Base-by-base conservation (phyloP, 2,113 vertebrate species). In the Dicerorhinus sumatrensis region DNA sequence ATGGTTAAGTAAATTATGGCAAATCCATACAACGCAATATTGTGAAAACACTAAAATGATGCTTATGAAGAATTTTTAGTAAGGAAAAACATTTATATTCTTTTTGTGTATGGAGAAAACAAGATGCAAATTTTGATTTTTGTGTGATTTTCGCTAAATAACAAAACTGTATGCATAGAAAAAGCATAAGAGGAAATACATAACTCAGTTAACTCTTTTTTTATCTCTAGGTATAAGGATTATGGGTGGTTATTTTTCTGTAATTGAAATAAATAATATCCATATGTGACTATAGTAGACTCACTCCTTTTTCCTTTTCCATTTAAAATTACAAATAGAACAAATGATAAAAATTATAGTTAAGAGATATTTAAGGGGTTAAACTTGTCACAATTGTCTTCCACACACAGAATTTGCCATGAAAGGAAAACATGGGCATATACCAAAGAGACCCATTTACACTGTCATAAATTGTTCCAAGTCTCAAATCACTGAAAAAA, bases 381-480 rank as follows among this genome's bases (percentile, higher is more conserved):
- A 29, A 77, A 39, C 36, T 36, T 93, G 18, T 70, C 54, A 14
- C n/a, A 90, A 84, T 9, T 70, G 16, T 84, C n/a, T 58, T 69
- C 58, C 72, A 48, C 9, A 6, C 42, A 39, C 14, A 82, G 46
- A 82, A 82, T 42, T 91, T 79, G 46, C 23, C 62, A 79, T 18
- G 54, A 90, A 58, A 73, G 17, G 31, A 75, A 92, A 89, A 48
- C 27, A 39, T 51, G 16, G 39, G 83, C 87, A 70, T 65, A 67
- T 21, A 67, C 63, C 21, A 84, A 46, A 89, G 75, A 90, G 42
- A 46, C 2, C 27, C 36, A 94, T 75, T 95, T 82, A 69, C 94
- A 97, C 6, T 42, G 58, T 65, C 91, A 94, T 76, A 91, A 93
- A 85, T 25, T 67, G 86, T 91, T 95, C 93, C 82, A 13, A 4